Evolutionary conservation across 2,888 invertebrate species (phyloP).

Genomic region (Pachymerium ferrugineum): DNA sequence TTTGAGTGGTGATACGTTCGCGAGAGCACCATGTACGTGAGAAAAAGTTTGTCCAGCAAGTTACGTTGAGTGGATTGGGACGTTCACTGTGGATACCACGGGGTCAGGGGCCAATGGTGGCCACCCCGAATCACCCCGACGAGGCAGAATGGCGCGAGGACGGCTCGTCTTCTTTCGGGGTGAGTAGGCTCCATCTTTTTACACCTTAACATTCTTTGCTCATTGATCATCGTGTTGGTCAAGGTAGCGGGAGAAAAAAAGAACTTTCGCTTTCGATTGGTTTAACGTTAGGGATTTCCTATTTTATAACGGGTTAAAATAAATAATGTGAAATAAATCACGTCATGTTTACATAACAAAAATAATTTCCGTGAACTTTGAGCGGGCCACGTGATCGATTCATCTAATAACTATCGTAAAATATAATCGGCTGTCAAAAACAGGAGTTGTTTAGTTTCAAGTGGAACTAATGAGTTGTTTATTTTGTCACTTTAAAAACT

Average conservation of each 20-base stretch:
- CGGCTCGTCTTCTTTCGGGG: constrained; percentile 23
- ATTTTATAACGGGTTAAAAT: not conserved
- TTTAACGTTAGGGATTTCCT: not conserved
- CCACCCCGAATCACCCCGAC: not conserved
- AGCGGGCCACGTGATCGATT: not conserved
- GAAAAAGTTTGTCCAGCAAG: not conserved
- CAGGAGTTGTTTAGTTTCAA: not conserved
- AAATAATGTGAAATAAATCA: too few species aligned
- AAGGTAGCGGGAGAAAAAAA: not conserved
- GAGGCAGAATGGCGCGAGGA: constrained; percentile 17
- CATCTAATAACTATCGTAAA: not conserved
- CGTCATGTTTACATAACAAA: too few species aligned
- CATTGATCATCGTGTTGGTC: not conserved
- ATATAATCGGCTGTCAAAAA: not conserved
- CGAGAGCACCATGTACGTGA: not conserved
- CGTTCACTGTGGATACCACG: constrained; percentile 23
- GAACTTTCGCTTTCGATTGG: not conserved
- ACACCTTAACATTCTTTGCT: constrained; percentile 5
- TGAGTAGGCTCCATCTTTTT: constrained; percentile 8
- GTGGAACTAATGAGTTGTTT: not conserved
- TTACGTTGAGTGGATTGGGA: not conserved
- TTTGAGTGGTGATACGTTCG: not conserved
- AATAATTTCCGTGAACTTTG: not conserved
- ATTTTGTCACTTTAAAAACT: not conserved
- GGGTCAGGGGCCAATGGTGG: constrained; percentile 3